Evolutionary conservation across 2,888 invertebrate species (phyloP).

Genomic region (Sycophila texana): DNA sequence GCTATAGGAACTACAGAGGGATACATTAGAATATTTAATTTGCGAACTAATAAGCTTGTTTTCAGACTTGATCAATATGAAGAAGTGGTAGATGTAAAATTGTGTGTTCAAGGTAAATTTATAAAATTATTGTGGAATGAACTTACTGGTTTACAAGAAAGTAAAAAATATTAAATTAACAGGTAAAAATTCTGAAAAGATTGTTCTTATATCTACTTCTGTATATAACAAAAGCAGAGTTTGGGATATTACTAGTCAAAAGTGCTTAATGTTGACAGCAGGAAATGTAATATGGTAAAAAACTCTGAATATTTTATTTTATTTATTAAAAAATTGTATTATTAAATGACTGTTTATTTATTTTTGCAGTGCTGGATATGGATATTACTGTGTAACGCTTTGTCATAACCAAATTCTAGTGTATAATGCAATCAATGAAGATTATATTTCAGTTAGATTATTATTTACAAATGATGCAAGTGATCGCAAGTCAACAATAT

Average conservation of each 20-base stretch:
- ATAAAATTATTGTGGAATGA: neutral
- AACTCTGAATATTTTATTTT: slow-evolving; percentile 31
- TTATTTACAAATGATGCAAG: neutral
- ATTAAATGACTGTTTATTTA: neutral
- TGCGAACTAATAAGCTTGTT: slow-evolving; percentile 53
- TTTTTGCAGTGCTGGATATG: slow-evolving; percentile 61
- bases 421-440: slow-evolving; percentile 31
- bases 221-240: slow-evolving; percentile 54
- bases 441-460: slow-evolving; percentile 29
- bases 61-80: slow-evolving; percentile 60
- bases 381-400: slow-evolving; percentile 54
- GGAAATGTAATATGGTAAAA: slow-evolving; percentile 62
- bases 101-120: slow-evolving; percentile 57
- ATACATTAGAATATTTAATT: slow-evolving; percentile 62
- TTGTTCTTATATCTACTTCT: slow-evolving; percentile 56
- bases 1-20: slow-evolving; percentile 66
- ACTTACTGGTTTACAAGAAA: neutral
- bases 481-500: neutral
- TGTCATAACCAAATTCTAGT: slow-evolving; percentile 35
- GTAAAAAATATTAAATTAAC: slow-evolving; percentile 17
- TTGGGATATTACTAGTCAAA: slow-evolving; percentile 61
- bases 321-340: slow-evolving; percentile 34
- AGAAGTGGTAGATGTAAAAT: slow-evolving; percentile 60
- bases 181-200: slow-evolving; percentile 50
- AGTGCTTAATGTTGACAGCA: slow-evolving; percentile 38